Base-by-base conservation (phyloP, 2,113 vertebrate genomes). In the human (Homo sapiens) region DNA sequence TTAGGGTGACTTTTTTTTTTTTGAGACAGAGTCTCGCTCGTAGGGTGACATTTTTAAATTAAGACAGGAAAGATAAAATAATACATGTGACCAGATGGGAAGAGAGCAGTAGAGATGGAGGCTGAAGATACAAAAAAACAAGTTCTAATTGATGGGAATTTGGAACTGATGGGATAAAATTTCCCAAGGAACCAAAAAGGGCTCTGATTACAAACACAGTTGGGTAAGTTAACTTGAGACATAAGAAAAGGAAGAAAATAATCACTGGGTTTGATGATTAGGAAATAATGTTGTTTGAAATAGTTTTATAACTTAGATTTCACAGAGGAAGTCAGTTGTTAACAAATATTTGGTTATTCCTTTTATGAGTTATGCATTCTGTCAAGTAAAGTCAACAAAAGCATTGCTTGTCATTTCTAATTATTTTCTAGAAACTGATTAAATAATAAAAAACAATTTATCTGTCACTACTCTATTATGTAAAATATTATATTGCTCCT, bases 201-300 rank as follows among this genome's bases (percentile, higher is more conserved):
- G 23, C 27, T 96, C 64, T 40, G 18, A 52, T 57, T 81, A 61
- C 18, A 88, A 68, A 87, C 20, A 61, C n/a, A 43, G 27, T 73
- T 50, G 52, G 59, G 90, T 48, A 40, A 97, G 55, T 55, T 48
- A 82, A 81, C 57, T 12, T 95, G 91, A 52, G 83, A 66, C 17
- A 22, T 22, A 61, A 50, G 61, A 88, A 43, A 92, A 90, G 35
- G 64, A 82, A 90, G 52, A 90, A 93, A 89, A 64, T 18, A 6
- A 38, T 79, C 84, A 10, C 10, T 50, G 73, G 43, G 13, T n/a
- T 96, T 81, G 38, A 81, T 73, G 80, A 88, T 83, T 95, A 52
- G 64, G 96, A 97, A 91, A 88, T 90, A 84, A 90, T 73, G 76
- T 50, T 87, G 61, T 94, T 80, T 95, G 80, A 94, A 95, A 76